Base-by-base conservation (phyloP, 2,113 vertebrate genomes). In the Mohoua ochrocephala region DNA sequence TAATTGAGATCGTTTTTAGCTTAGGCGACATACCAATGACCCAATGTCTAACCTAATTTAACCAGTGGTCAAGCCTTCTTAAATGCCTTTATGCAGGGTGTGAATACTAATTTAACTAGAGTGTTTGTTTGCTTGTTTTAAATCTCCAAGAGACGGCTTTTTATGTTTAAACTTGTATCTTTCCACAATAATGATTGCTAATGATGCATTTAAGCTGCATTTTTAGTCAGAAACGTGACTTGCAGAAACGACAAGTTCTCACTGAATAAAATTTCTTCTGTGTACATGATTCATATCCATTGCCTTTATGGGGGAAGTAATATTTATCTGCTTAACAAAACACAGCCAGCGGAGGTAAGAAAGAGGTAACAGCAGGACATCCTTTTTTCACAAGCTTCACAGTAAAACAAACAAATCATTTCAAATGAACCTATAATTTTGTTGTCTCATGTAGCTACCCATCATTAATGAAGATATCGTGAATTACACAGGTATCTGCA, bases 161-260 rank as follows among this genome's bases (percentile, higher is more conserved):
- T 54, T 39, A 54, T 5, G 2, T 42, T 70, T 41, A 27, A 71
- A 44, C 24, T 47, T 33, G 5, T 35, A 26, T 35, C 0, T 0
- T 47, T 82, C 35, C 42, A 20, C 52, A 18, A 9, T 61, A 76
- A 74, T 13, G 28, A 68, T 3, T 84, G n/a, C 8, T 64, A 74
- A 81, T 3, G 4, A 59, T 9, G 21, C 59, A 35, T 63, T 88
- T 70, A 59, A 95, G 33, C 15, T 19, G 12, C 26, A 30, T 11
- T 69, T 61, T 8, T 28, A 60, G 6, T 33, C 23, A 76, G 45
- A 92, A 86, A 86, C 0, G 1, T 39, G 63, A 86, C 28, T 44
- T 69, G 42, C 22, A 80, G 30, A 91, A 74, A 86, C 1, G 0
- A 10, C 5, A 92, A 39, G 6, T 35, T 65, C 54, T 84, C 45